Base-by-base conservation (phyloP, 1,140 invertebrate species). In the Drosophila chauvacae region DNA sequence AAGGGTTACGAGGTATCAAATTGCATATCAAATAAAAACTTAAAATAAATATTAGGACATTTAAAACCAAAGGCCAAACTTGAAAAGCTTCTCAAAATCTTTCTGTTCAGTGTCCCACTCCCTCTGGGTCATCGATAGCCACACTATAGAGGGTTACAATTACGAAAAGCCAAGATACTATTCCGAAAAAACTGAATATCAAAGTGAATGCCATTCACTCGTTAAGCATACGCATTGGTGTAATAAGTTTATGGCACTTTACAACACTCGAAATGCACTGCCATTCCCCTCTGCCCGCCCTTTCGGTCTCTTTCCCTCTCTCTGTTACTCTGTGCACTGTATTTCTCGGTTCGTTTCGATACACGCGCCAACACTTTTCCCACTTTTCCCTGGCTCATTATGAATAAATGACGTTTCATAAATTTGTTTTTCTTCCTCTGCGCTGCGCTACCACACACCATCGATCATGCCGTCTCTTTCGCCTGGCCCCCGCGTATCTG, bases 321-420 rank as follows among this genome's bases (percentile, higher is more conserved):
- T 16, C 30, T 41, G 30, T 30, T 16, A 14, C 26, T 26, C 62
- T 35, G 33, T 44, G 47, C 47, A 70, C 80, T 58, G 72, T 39
- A n/a, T 56, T 56, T 39, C 53, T 39, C 44, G 41, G 63, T 81
- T 64, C 75, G 57, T 68, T 65, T 70, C 76, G 68, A 87, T 83
- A 87, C 84, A 88, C 68, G 80, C 80, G 77, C 80, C 84, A 84
- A 90, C 84, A 84, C 72, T 90, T 90, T 90, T 81, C 64, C 74
- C 78, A 77, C 75, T 71, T 80, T 80, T 73, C 61, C 65, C 69
- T 81, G 73, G 51, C 85, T 88, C 84, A 90, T 88, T 88, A 88
- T 90, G 84, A 81, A 88, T 88, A 88, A 90, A 88, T 90, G 85
- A 82, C 81, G 73, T 88, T 88, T 88, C 84, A 90, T 90, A 88